Evolutionary conservation across 2,888 invertebrate species (phyloP), one percentile per base, ranked within the genome.

Genomic region (Volucella inflata): DNA sequence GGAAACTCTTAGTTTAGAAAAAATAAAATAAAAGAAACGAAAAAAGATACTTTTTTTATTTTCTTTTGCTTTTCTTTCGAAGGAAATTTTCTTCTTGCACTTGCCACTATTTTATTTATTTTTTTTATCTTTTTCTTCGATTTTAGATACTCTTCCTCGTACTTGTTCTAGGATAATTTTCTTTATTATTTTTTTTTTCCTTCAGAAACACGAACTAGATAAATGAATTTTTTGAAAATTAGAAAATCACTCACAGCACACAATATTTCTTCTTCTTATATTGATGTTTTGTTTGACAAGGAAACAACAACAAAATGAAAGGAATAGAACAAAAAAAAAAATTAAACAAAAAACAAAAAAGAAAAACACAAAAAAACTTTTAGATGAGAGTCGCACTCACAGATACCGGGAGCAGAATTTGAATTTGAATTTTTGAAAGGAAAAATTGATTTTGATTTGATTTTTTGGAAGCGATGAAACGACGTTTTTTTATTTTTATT

Each of bases 241-340:
- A 50, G 62, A 50, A 4, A 48, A 9, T 59, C 59, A 42, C 67
- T 36, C 64, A 51, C 70, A 48, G 14, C n/a, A 21, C 46, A 79
- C 40, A 82, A 36, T 68, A 62, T 62, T 53, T 60, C 36, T 30
- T 17, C 48, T 59, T 42, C 21, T 68, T 59, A 10, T 64, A 10
- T 64, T 62, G 55, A 70, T 84, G 64, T 75, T 84, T 76, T 84
- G 75, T 84, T 84, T 80, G 50, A 59, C 65, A 60, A 71, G 70
- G 65, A 84, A 71, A 70, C 74, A 75, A 80, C 75, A 75, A 80
- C 44, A 67, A 40, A 51, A 64, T 14, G 16, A 57, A 57, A 48
- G 21, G 42, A 14, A 46, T 46, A 59, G 36, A 59, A 38, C 21
- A 2, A 4, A 30, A 30, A 30, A 2, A 4, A 30, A 30, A 30